These are phyloP conservation scores for Drosophila mayri DNA, from an alignment of 1,140 invertebrate genomes.

Conservation along the genomic window DNA sequence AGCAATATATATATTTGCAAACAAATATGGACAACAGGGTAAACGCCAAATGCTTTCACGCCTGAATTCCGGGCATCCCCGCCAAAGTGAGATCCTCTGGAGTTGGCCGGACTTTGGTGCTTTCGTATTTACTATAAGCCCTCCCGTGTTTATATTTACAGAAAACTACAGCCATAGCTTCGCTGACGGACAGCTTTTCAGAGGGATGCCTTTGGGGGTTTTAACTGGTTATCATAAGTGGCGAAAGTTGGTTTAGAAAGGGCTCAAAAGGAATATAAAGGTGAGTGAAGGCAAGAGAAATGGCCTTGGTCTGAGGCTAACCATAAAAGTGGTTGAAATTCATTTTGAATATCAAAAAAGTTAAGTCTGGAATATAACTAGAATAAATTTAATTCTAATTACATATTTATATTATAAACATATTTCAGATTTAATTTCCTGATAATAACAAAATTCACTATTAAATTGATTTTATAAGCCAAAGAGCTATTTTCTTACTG, in stretches of 20 bases:
- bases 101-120: conserved; percentile 23
- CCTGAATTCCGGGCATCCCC: conserved; percentile 3
- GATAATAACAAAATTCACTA: too few relatives aligned
- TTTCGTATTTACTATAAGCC: conserved; percentile 22
- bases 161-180: conserved; percentile 8
- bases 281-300: neutral
- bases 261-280: neutral
- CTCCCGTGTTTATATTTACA: conserved; percentile 27
- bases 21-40: conserved; percentile 8
- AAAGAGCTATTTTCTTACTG: neutral
- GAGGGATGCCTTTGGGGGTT: conserved; percentile 10
- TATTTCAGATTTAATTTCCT: neutral
- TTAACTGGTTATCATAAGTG: conserved; percentile 23
- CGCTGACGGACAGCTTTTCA: conserved; percentile 33
- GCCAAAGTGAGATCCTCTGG: conserved; percentile 9
- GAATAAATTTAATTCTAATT: neutral
- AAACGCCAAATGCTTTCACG: conserved; percentile 31
- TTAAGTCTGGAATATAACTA: neutral
- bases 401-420: too few relatives aligned
- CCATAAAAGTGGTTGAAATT: conserved; percentile 1
- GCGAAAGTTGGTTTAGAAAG: conserved; percentile 10
- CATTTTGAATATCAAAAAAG: neutral
- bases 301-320: conserved; percentile 13
- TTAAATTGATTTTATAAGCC: neutral
- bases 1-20: conserved; percentile 12